phyloP scores from a whole-genome alignment of 1,140 invertebrate species.

The Drosophila trapezifrons region DNA sequence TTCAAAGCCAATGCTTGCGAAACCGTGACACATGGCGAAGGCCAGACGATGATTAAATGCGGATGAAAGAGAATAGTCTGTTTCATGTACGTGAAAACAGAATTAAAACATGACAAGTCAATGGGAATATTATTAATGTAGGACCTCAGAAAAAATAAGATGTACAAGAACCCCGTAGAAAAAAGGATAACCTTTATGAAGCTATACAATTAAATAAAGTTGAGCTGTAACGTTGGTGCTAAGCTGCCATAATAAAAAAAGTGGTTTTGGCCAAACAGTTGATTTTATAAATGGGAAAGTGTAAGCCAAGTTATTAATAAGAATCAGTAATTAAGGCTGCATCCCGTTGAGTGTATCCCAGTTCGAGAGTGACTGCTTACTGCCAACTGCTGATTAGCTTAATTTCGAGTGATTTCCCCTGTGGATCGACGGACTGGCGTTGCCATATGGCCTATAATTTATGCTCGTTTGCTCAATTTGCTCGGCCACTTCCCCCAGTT shows the following conservation, averaged over 20 bases:
- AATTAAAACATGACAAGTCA: constrained; percentile 31
- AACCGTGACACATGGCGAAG: constrained; percentile 69
- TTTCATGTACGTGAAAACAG: constrained; percentile 9
- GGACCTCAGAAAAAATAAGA: not conserved
- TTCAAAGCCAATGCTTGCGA: constrained; percentile 74
- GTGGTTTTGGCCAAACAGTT: not conserved
- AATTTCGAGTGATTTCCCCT: constrained; percentile 63
- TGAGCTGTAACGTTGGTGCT: not conserved
- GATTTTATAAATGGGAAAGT: constrained; percentile 2
- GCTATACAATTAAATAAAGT: not conserved
- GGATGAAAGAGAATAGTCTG: constrained; percentile 16
- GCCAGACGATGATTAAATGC: constrained; percentile 39
- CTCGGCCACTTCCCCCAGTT: constrained; percentile 37
- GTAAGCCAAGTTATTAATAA: not conserved
- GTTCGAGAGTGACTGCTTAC: constrained; percentile 7
- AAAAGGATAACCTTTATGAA: too few relatives aligned
- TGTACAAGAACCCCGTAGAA: not conserved
- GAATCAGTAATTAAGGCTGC: constrained; percentile 5
- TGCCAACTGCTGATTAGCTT: constrained; percentile 59
- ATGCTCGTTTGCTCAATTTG: constrained; percentile 55
- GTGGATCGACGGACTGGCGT: constrained; percentile 21
- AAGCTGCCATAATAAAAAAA: constrained; percentile 4
- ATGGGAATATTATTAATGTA: not conserved
- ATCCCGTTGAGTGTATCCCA: not conserved
- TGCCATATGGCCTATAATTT: constrained; percentile 59